phyloP scores from a whole-genome alignment of 2,113 vertebrate species.

The Corapipo altera region DNA sequence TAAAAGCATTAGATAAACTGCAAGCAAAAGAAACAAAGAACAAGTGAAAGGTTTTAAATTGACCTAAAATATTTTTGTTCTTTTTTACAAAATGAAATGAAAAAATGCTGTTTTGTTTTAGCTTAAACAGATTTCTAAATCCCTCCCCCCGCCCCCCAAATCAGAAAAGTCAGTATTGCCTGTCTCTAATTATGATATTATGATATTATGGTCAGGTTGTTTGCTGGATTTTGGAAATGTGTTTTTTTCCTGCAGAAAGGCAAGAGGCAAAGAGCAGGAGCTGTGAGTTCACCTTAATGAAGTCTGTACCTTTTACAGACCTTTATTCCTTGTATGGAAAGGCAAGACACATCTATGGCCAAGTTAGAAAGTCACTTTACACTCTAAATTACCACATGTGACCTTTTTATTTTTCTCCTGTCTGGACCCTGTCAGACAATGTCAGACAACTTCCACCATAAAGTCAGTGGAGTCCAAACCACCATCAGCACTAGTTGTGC shows the following conservation, averaged over 20 bases:
- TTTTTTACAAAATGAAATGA: not conserved
- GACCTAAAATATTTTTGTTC: not conserved
- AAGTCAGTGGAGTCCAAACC: not conserved
- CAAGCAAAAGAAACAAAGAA: not conserved
- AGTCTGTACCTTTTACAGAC: not conserved
- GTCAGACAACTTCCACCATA: not conserved
- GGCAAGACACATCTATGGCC: not conserved
- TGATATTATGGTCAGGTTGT: not conserved
- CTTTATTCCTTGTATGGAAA: constrained; percentile 36
- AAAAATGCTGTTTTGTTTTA: not conserved
- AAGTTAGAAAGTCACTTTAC: constrained; percentile 6
- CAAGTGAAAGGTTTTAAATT: not conserved
- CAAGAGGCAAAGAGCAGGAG: constrained; percentile 2
- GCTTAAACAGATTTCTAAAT: not conserved
- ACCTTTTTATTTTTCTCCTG: not conserved
- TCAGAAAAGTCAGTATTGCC: not conserved
- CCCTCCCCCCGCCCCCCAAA: rapidly evolving
- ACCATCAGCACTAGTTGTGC: not conserved
- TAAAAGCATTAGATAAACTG: not conserved
- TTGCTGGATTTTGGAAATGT: not conserved
- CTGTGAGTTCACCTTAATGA: constrained; percentile 2
- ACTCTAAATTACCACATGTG: not conserved
- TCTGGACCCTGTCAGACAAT: not conserved
- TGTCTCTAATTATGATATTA: not conserved
- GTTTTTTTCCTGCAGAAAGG: not conserved